Conservation (phyloP, 1,140 invertebrate genomes). For the Adelges cooleyi region DNA sequence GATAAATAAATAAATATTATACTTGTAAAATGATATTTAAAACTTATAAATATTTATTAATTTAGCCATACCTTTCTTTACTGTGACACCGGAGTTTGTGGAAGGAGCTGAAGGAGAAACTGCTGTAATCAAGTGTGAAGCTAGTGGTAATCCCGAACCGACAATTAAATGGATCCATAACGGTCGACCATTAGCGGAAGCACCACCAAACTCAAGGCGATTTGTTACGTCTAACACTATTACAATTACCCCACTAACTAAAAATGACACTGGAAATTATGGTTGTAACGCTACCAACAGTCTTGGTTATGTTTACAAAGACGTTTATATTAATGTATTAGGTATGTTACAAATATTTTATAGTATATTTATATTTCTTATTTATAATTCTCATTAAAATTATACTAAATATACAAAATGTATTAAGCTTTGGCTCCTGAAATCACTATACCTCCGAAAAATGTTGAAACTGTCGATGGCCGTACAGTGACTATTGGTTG, state of each 20-base stretch:
- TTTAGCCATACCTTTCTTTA: conserved; percentile 80
- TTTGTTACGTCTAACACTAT: conserved; percentile 59
- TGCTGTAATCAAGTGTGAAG: conserved; percentile 74
- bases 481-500: conserved; percentile 73
- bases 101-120: conserved; percentile 85
- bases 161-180: conserved; percentile 95
- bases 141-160: conserved; percentile 76
- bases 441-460: conserved; percentile 69
- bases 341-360: conserved; percentile 41
- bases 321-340: conserved; percentile 94
- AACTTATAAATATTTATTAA: neutral
- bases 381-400: neutral
- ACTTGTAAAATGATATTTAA: neutral
- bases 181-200: conserved; percentile 72
- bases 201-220: conserved; percentile 58
- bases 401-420: neutral
- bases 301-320: conserved; percentile 95
- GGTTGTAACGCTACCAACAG: conserved; percentile 98
- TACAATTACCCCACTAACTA: conserved; percentile 66
- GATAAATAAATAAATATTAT: neutral
- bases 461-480: conserved; percentile 71
- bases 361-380: neutral
- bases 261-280: conserved; percentile 91
- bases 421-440: conserved; percentile 71
- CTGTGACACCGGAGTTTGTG: conserved; percentile 73